A percentile compares a stretch with the other conserved stretches of the same genome.
Conservation (phyloP, 2,113 vertebrate species). For the Psilopogon haemacephalus region DNA sequence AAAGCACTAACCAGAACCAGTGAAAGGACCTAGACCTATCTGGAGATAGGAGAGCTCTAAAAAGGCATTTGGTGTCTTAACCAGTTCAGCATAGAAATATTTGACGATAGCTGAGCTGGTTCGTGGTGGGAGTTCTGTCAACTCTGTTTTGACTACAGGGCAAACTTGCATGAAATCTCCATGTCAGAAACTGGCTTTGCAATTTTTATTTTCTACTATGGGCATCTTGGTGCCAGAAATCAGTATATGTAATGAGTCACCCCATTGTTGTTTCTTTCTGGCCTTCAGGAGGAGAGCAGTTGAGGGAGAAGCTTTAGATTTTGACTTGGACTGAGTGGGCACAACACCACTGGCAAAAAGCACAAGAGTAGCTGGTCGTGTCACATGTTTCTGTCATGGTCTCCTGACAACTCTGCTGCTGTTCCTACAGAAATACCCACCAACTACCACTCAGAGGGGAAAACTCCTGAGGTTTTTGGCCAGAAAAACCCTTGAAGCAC, state of each 20-base stretch:
- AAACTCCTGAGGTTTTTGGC: neutral
- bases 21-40: neutral
- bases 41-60: neutral
- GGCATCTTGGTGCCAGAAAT: neutral
- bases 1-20: neutral
- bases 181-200: neutral
- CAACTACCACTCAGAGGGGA: neutral
- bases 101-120: neutral
- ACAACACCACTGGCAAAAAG: neutral
- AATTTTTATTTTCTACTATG: neutral
- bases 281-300: neutral
- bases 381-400: neutral
- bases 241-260: neutral
- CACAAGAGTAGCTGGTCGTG: accelerated
- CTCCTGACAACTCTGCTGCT: neutral
- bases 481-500: neutral
- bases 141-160: neutral
- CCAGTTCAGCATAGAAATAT: neutral
- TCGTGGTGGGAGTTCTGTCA: neutral
- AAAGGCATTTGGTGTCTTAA: neutral
- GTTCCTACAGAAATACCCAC: neutral
- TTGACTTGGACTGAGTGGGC: neutral
- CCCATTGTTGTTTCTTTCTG: neutral
- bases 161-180: neutral
- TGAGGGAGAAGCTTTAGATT: neutral